Evolutionary conservation across 2,888 invertebrate species (phyloP).

Genomic region (Tortricodes alternella): DNA sequence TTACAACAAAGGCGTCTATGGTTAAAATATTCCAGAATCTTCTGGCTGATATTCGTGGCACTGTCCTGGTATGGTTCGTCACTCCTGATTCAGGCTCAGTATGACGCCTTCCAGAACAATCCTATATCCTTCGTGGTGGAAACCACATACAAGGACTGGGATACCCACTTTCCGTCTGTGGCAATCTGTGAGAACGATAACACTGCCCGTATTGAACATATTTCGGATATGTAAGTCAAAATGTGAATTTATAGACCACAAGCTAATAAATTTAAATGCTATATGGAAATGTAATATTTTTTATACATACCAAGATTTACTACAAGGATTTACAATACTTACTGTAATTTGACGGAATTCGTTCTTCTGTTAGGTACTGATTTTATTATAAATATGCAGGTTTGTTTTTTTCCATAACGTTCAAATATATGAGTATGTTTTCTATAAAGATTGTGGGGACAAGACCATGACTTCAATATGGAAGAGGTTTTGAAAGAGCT

Average conservation of each 20-base stretch:
- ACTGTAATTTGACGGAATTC: too few relatives aligned
- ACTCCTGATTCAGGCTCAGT: slow-evolving; percentile 81
- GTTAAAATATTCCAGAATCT: slow-evolving; percentile 67
- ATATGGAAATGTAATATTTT: too few relatives aligned
- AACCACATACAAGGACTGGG: slow-evolving; percentile 89
- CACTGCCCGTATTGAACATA: slow-evolving; percentile 84
- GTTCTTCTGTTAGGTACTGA: too few relatives aligned
- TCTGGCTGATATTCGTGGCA: slow-evolving; percentile 84
- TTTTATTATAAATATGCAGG: too few relatives aligned
- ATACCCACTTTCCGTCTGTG: slow-evolving; percentile 88
- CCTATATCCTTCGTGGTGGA: slow-evolving; percentile 91
- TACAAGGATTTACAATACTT: too few relatives aligned
- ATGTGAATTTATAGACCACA: too few relatives aligned
- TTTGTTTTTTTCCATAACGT: too few relatives aligned
- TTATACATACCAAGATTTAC: too few relatives aligned
- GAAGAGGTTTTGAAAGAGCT: slow-evolving; percentile 89
- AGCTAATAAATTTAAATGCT: too few relatives aligned
- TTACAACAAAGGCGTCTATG: background rate
- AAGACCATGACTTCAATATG: slow-evolving; percentile 87
- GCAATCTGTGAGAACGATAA: slow-evolving; percentile 89
- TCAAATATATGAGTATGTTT: background rate
- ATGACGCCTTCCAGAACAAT: slow-evolving; percentile 86
- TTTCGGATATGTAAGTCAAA: slow-evolving; percentile 83
- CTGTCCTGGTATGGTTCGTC: slow-evolving; percentile 85
- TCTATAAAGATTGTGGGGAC: slow-evolving; percentile 83